Evolutionary conservation across 1,140 invertebrate species (phyloP), one percentile per base, ranked within the genome.

Genomic region (Grapholita molesta): DNA sequence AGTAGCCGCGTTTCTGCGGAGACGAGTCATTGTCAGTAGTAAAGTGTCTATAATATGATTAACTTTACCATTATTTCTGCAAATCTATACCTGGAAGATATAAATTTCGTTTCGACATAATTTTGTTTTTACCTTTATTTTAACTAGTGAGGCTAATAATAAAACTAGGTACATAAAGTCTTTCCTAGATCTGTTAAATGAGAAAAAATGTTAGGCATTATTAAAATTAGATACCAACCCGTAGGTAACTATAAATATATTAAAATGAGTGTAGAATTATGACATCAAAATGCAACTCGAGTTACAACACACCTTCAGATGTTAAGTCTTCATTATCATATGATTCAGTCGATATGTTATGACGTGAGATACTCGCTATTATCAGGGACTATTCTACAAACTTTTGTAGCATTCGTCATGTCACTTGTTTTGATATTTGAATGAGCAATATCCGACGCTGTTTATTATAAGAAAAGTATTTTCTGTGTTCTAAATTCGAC

Each of bases 381-480:
- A 35, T 35, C 2, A 2, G 4, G 9, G 0, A 15, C 35, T 15
- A 38, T n/a, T 48, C 7, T 48, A 8, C 42, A 15, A 48, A 9
- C 2, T 21, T 18, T 0, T 48, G 7, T 21, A 21, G 42, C 42
- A 18, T 18, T 15, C 18, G 38, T 21, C 38, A 70, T 71, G 73
- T 75, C 76, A 78, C 70, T 78, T 78, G 70, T 76, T 70, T 67
- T 61, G 30, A 32, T 67, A 73, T 55, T 66, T 67, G 68, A 69
- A 69, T 67, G 32, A 74, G 71, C 71, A 74, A 78, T 80, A 80
- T 82, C 74, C 68, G 72, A 77, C 77, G 18, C 6, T 21, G 66
- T 65, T 69, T 79, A 79, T 76, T 82, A 70, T 73, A 72, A 70
- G 33, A 70, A 38, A 71, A 70, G 68, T 71, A 83, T 82, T 83